These are phyloP conservation scores for Silvanus unidentatus DNA, from an alignment of 2,888 invertebrate species.

Conservation along the genomic window DNA sequence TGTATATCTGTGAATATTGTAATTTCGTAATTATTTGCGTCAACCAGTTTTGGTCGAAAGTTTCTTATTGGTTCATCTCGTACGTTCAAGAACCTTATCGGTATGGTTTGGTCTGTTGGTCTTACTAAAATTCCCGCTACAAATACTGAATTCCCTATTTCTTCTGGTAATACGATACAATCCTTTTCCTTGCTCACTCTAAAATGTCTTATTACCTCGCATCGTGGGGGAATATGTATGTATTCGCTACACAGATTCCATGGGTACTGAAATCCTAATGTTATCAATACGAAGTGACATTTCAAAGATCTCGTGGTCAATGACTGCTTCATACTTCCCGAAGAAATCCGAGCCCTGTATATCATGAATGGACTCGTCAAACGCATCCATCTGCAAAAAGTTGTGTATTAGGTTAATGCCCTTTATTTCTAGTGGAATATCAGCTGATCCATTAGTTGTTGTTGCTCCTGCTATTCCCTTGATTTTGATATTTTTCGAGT, in stretches of 20 bases:
- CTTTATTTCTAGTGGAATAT: constrained; percentile 9
- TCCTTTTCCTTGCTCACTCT: constrained; percentile 7
- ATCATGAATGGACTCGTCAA: constrained; percentile 8
- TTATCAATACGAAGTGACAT: constrained; percentile 7
- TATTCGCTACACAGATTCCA: constrained; percentile 9
- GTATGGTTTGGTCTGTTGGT: constrained; percentile 7
- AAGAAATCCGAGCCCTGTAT: constrained; percentile 13
- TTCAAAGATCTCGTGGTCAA: constrained; percentile 7
- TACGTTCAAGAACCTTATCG: constrained; percentile 13
- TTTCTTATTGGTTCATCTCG: constrained; percentile 13
- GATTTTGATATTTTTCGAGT: constrained; percentile 10
- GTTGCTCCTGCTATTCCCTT: constrained; percentile 10
- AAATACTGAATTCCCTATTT: background rate
- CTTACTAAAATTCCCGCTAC: background rate
- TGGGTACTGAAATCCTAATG: constrained; percentile 3
- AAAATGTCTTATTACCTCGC: constrained; percentile 15
- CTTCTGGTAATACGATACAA: constrained; percentile 9
- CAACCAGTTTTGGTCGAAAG: constrained; percentile 13
- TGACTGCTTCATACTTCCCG: background rate
- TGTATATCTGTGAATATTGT: too few species aligned
- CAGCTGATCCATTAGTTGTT: constrained; percentile 9
- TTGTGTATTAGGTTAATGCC: constrained; percentile 7
- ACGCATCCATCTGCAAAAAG: constrained; percentile 9
- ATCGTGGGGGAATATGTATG: constrained; percentile 12
- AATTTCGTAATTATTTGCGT: constrained; percentile 1